phyloP scores from a whole-genome alignment of 2,888 invertebrate genomes.

The Clitarchus hookeri region DNA sequence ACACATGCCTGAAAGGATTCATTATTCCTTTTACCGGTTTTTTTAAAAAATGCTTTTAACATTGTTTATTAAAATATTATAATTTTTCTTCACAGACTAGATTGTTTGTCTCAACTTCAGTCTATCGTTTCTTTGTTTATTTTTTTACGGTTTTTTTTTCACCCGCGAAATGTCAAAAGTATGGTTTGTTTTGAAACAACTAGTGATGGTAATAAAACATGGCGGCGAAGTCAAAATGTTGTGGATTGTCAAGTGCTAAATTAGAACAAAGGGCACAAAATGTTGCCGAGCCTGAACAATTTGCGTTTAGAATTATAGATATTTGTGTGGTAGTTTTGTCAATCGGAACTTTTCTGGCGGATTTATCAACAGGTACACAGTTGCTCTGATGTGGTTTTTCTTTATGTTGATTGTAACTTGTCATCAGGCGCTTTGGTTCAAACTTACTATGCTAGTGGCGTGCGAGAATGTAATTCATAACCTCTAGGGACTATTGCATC shows the following conservation, averaged over 20 bases:
- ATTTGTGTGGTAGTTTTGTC: slow-evolving; percentile 62
- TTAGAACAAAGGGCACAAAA: slow-evolving; percentile 35
- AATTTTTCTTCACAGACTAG: too few species aligned
- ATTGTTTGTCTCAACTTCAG: too few species aligned
- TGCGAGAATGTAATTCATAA: not conserved
- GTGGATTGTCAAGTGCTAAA: slow-evolving; percentile 31
- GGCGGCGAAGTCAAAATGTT: slow-evolving; percentile 42
- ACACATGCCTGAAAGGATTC: too few species aligned
- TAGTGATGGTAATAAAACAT: slow-evolving; percentile 36
- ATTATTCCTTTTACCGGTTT: too few species aligned
- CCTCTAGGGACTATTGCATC: too few species aligned
- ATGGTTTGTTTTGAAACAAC: slow-evolving; percentile 26
- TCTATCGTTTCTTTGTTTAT: too few species aligned
- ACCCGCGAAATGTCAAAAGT: slow-evolving; percentile 8
- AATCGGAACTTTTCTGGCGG: slow-evolving; percentile 62
- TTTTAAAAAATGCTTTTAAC: too few species aligned
- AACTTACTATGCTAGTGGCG: not conserved
- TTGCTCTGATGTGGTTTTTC: slow-evolving; percentile 37
- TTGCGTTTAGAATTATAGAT: slow-evolving; percentile 58
- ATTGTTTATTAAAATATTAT: too few species aligned
- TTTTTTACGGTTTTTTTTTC: too few species aligned
- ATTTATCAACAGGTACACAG: slow-evolving; percentile 62
- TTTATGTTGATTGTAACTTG: not conserved
- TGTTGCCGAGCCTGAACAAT: slow-evolving; percentile 28
- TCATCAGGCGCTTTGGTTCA: not conserved